Base-by-base conservation (phyloP, 2,113 vertebrate genomes). In the Labrus mixtus region DNA sequence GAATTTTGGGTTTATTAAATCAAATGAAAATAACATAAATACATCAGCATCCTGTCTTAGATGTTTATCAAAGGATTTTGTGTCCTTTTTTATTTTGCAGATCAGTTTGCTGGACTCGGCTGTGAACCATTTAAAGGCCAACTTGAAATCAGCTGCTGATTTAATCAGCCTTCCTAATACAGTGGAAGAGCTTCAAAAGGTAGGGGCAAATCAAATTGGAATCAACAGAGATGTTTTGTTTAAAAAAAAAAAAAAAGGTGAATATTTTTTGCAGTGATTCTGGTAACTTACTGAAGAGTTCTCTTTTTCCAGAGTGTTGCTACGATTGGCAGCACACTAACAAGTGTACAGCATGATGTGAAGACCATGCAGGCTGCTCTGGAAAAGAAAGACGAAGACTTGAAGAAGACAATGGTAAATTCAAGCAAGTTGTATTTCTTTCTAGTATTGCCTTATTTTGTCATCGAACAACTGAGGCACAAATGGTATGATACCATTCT, bases 151-250 rank as follows among this genome's bases (percentile, higher is more conserved):
- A 8, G 96, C 97, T 22, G 95, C 97, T 33, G 97, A 97, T 86
- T 90, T 99, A 82, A 95, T 98, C 85, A 95, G 92, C 85, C 95
- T 99, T 76, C 97, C 97, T 17, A 78, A 93, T 33, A 99, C 96
- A 20, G 95, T 99, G 8, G 98, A 98, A 88, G 96, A 98, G 59
- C 96, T 99, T 81, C 96, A 98, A 86, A 98, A 99, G 96, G 98
- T 96, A 89, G 89, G 43, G 10, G 0, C 13, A 13, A 25, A 37
- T 1, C 2, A 23, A 41, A 48, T n/a, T 20, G 0, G 17, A 69
- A 46, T 3, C 3, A 50, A 53, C 37, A 53, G 2, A 41, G 1
- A 53, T 8, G 11, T 29, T 19, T 37, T 11, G 3, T 37, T 13
- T 10, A 55, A n/a, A n/a, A n/a, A n/a, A n/a, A n/a, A n/a, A n/a